Conservation (phyloP, 2,113 vertebrate species). For the Ploceus nigricollis region DNA sequence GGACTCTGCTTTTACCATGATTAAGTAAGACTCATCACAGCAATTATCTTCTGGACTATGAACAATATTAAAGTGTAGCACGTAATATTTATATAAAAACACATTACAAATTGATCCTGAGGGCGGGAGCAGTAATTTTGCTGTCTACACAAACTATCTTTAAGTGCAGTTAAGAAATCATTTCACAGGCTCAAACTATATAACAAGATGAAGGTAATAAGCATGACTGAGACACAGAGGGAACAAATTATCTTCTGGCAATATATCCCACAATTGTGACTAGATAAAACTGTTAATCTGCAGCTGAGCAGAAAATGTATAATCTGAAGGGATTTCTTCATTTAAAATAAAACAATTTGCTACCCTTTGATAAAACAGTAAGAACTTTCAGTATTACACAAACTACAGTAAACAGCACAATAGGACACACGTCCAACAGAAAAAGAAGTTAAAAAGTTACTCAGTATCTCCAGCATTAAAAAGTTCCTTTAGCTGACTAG, state of each 20-base stretch:
- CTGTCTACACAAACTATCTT: constrained; percentile 45
- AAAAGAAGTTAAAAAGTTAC: neutral
- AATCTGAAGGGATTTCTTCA: constrained; percentile 28
- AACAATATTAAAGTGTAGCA: constrained; percentile 23
- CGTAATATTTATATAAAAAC: constrained; percentile 47
- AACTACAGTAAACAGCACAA: neutral
- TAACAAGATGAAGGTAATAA: constrained; percentile 62
- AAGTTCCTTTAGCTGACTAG: neutral
- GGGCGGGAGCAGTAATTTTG: constrained; percentile 40
- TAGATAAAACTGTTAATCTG: constrained; percentile 33
- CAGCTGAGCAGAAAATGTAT: constrained; percentile 34
- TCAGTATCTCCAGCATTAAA: neutral
- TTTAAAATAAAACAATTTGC: neutral
- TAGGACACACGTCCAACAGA: neutral
- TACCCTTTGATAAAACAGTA: neutral
- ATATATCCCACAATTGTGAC: constrained; percentile 7
- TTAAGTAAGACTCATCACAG: constrained; percentile 19
- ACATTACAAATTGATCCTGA: constrained; percentile 50
- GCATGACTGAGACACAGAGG: constrained; percentile 47
- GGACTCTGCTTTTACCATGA: neutral
- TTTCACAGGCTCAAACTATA: constrained; percentile 33
- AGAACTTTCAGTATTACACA: neutral
- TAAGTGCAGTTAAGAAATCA: constrained; percentile 54
- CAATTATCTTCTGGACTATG: constrained; percentile 35
- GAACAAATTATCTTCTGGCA: constrained; percentile 60